These are phyloP conservation scores for Stenurella melanura DNA, from an alignment of 2,888 invertebrate species.

Conservation along the genomic window DNA sequence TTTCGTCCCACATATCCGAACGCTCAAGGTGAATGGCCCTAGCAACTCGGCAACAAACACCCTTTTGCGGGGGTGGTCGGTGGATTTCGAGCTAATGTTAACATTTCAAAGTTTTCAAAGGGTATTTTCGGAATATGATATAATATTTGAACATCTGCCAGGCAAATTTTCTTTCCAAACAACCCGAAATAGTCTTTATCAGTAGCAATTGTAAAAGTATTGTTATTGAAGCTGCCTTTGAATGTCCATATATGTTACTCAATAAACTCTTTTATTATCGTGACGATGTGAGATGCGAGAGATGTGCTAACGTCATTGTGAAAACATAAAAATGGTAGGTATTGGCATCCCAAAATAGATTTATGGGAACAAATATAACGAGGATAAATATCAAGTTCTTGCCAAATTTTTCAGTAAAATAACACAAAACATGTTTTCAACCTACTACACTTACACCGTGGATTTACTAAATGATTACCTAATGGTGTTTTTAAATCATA, in stretches of 20 bases:
- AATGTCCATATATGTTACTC: neutral
- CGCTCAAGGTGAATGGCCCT: constrained; percentile 68
- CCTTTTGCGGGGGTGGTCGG: constrained; percentile 47
- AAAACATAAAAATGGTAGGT: constrained; percentile 12
- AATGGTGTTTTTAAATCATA: no score
- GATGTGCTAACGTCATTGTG: constrained; percentile 25
- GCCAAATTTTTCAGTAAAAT: neutral
- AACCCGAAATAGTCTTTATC: constrained; percentile 9
- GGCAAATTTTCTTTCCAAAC: constrained; percentile 11
- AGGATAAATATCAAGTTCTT: neutral
- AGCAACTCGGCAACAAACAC: constrained; percentile 43
- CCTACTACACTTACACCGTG: neutral
- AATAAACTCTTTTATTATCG: neutral
- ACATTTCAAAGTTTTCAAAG: constrained; percentile 10
- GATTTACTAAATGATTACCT: neutral
- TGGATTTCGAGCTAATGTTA: constrained; percentile 6
- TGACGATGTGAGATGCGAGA: neutral
- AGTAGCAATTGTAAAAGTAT: neutral
- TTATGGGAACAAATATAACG: constrained; percentile 7
- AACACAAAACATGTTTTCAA: neutral
- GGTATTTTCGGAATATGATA: constrained; percentile 23
- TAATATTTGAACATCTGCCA: constrained; percentile 17
- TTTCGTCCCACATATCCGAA: constrained; percentile 52
- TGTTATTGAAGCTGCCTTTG: neutral
- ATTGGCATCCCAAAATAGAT: constrained; percentile 1